Base-by-base conservation (phyloP, 1,140 invertebrate genomes). In the Bicyclus anynana region DNA sequence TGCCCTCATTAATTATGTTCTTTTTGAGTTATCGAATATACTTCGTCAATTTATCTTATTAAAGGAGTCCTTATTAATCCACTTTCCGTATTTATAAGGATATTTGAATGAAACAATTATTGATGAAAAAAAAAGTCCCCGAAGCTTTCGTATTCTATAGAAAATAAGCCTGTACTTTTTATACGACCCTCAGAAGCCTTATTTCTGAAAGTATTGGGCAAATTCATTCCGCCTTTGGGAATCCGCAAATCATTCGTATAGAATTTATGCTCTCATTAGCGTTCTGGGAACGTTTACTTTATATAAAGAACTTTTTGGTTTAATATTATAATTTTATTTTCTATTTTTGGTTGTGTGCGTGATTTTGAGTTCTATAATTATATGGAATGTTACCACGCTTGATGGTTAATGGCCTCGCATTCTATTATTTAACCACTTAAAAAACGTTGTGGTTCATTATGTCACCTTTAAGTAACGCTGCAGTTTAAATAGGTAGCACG, bases 191-290 rank as follows among this genome's bases (percentile, higher is more conserved):
- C 17, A 44, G 13, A 44, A 18, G 16, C 40, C 6, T 44, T 44
- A 44, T 44, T 40, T 44, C 2, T 44, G 17, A 44, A 44, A 44
- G 40, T 44, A 44, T 44, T 44, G 40, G 18, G 40, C 16, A 44
- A 44, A 44, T 44, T 20, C 40, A 44, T 44, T 44, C 20, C 18
- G 17, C 16, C 40, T 44, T 44, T 44, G 40, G 40, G 40, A 44
- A 20, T 44, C 17, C 40, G 40, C 40, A 44, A 44, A 44, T 44
- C 40, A 44, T 44, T 44, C 40, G 40, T 44, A 20, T 44, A 44
- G 40, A 44, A 44, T 44, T 44, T 44, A 44, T 44, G 40, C 40
- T 20, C 40, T 44, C 40, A 44, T 44, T 44, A 44, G 40, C 17
- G 17, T 44, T 14, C 10, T 7, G 18, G 18, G 20, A 16, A 38